These are phyloP conservation scores for Stegostoma tigrinum DNA, from an alignment of 2,113 vertebrate species.

Conservation along the genomic window DNA sequence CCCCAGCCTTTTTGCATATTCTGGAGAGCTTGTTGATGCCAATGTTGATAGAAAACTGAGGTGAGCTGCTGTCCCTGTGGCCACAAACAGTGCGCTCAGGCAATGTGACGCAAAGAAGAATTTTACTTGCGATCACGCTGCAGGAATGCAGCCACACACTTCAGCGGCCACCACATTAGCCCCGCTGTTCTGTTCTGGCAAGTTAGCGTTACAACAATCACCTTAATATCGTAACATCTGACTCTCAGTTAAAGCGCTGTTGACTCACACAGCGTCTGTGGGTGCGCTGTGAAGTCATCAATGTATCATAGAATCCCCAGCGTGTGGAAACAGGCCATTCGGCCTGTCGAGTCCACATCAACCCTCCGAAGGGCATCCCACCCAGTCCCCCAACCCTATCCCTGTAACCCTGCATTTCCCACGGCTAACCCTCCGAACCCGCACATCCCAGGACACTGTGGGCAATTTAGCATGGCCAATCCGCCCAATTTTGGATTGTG, in stretches of 20 bases:
- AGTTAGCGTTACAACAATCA: background rate
- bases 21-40: background rate
- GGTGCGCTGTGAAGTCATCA: background rate
- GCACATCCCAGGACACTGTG: too few relatives aligned
- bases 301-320: background rate
- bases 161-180: background rate
- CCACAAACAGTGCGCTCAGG: background rate
- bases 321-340: too few relatives aligned
- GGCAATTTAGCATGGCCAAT: too few relatives aligned
- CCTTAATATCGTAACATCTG: background rate
- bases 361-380: too few relatives aligned
- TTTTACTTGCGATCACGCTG: background rate
- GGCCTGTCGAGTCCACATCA: too few relatives aligned
- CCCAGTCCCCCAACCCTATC: too few relatives aligned
- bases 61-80: background rate
- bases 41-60: background rate
- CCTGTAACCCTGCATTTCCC: too few relatives aligned
- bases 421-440: too few relatives aligned
- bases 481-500: too few relatives aligned
- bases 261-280: background rate
- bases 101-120: background rate
- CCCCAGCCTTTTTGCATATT: background rate
- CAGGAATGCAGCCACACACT: background rate
- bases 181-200: background rate
- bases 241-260: background rate